Evolutionary conservation across 2,888 invertebrate species (phyloP).

Genomic region (Drosophila cracens): DNA sequence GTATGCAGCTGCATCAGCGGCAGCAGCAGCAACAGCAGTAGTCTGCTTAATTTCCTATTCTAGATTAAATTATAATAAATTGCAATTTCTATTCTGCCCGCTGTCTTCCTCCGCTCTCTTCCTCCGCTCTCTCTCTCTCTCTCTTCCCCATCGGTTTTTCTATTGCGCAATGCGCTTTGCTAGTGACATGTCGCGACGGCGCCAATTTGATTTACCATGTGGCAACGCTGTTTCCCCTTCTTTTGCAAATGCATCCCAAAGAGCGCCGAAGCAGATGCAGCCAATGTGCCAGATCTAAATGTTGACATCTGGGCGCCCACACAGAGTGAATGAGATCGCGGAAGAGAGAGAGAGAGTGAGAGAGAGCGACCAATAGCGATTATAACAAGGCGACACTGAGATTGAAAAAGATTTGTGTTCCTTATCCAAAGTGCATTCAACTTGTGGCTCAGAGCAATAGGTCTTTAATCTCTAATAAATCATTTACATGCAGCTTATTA

Average conservation of each 20-base stretch:
- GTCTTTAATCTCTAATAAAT: not conserved
- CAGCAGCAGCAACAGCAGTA: constrained; percentile 3
- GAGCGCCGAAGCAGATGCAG: constrained; percentile 20
- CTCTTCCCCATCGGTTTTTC: not conserved
- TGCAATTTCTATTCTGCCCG: constrained; percentile 57
- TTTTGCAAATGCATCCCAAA: constrained; percentile 35
- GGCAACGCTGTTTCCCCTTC: constrained; percentile 3
- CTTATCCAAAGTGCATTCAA: constrained; percentile 48
- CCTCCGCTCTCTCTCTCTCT: too few species aligned
- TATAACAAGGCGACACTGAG: constrained; percentile 20
- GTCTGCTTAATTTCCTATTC: constrained; percentile 78
- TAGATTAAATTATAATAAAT: constrained; percentile 80
- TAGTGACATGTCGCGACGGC: constrained; percentile 15
- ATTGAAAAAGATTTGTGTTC: constrained; percentile 34
- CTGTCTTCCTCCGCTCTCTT: too few species aligned
- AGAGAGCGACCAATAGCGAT: not conserved
- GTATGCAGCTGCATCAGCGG: constrained; percentile 58
- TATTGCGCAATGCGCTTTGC: constrained; percentile 56
- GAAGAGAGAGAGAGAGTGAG: not conserved
- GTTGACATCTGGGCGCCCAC: constrained; percentile 62
- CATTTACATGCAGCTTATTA: not conserved
- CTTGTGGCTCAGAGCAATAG: constrained; percentile 13
- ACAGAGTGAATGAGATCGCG: constrained; percentile 8
- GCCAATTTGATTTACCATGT: constrained; percentile 52
- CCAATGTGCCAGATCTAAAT: constrained; percentile 48